Evolutionary conservation across 2,797 vertebrate species (phyloP), one percentile per base, ranked within the genome.

Genomic region (Acanthis flammea): DNA sequence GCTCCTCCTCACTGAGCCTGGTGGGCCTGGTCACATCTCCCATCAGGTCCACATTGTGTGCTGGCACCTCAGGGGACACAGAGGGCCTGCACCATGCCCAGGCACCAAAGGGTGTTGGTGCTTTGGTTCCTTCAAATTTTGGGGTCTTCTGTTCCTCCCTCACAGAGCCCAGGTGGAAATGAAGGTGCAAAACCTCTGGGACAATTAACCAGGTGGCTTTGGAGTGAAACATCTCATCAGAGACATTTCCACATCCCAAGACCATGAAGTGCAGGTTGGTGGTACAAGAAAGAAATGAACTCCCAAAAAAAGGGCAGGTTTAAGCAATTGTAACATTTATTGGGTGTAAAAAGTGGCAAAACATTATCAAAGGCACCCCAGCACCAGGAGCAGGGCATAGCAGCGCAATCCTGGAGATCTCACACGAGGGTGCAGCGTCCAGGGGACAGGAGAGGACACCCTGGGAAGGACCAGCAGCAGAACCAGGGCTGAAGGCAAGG

Each of bases 371-470:
- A 57, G 51, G 10, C 6, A 5, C 12, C 19, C 16, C 28, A 45
- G 11, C 12, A 55, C 1, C 41, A 54, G 33, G 15, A 76, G 61
- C 12, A 30, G 24, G 55, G 14, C 14, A 63, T 3, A 16, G 51
- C 17, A 16, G 22, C 31, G 10, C 3, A 6, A 23, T 12, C 37
- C 31, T 28, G 23, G 35, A 30, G 11, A 1, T 60, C 10, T 35
- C 42, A 53, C 11, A 5, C 0, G 1, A 10, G 17, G 11, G 4
- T 25, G 18, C 1, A 35, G 19, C 3, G 1, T 41, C 25, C 77
- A 63, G 61, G 41, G 75, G 42, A 12, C 15, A 47, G 57, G 21
- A 73, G 22, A 41, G 12, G 28, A 63, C 19, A 24, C 0, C 0
- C 3, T 33, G 65, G 33, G 53, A 37, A 42, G 63, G 66, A 48